phyloP scores from a whole-genome alignment of 37 sponge, comb jelly and placozoan genomes.

The Haliclona indistincta region DNA sequence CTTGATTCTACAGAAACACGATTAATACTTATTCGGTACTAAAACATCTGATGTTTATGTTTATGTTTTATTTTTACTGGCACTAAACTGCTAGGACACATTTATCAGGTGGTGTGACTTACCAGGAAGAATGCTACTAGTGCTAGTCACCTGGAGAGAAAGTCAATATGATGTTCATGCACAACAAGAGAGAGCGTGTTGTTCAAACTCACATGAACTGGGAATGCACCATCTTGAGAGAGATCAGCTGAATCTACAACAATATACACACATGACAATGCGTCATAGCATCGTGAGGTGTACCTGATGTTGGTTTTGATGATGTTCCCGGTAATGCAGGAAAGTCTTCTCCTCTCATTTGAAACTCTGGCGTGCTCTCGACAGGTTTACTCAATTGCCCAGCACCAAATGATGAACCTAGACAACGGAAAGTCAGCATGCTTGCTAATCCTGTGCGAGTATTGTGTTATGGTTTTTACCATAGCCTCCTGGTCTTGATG shows the following conservation, averaged over 20 bases:
- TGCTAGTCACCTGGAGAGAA: too few relatives aligned
- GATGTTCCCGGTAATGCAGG: constrained; percentile 96
- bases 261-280: neutral
- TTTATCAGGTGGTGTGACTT: too few relatives aligned
- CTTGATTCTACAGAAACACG: too few relatives aligned
- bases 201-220: constrained; percentile 5
- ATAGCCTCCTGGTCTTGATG: constrained; percentile 28
- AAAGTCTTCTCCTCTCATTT: constrained; percentile 98
- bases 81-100: too few relatives aligned
- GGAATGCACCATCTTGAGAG: constrained; percentile 36
- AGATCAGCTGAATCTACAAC: constrained; percentile 32
- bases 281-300: neutral
- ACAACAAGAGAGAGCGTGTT: too few relatives aligned
- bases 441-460: neutral
- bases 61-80: too few relatives aligned
- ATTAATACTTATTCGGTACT: too few relatives aligned
- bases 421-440: neutral
- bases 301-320: constrained; percentile 26
- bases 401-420: constrained; percentile 15
- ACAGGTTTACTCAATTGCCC: constrained; percentile 48
- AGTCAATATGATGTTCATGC: too few relatives aligned
- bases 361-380: constrained; percentile 88
- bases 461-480: neutral
- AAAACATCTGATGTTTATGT: too few relatives aligned
- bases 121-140: too few relatives aligned